Evolutionary conservation across 2,113 vertebrate genomes (phyloP).

Genomic region (Ceuthmochares aereus): DNA sequence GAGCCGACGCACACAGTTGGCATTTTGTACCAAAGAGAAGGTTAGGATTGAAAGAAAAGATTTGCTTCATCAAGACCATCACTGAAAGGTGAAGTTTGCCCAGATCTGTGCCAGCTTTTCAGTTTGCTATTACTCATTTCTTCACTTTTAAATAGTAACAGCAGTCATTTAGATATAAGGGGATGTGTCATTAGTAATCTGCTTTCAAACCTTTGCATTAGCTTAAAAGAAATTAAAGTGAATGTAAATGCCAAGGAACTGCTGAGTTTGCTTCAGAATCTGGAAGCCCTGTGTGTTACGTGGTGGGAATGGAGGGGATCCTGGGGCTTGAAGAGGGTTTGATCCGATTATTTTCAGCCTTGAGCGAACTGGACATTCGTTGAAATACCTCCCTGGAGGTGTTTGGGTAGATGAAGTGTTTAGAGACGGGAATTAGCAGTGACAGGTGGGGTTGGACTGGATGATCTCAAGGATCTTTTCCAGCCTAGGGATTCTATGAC

Average conservation of each 20-base stretch:
- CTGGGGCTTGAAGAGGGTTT: not conserved
- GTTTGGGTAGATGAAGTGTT: too few species aligned
- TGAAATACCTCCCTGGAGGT: too few species aligned
- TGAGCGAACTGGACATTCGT: not conserved
- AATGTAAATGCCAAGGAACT: not conserved
- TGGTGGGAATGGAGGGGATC: not conserved
- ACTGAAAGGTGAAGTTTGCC: not conserved
- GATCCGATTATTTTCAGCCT: not conserved
- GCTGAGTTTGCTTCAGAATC: not conserved
- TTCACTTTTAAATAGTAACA: not conserved
- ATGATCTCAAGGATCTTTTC: too few species aligned
- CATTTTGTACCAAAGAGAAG: conserved; percentile 36
- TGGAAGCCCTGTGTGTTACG: not conserved
- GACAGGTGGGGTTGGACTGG: too few species aligned
- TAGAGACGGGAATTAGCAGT: too few species aligned
- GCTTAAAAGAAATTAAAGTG: not conserved
- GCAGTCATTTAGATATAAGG: not conserved
- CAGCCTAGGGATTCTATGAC: not conserved
- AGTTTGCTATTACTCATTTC: not conserved
- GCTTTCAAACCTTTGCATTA: not conserved
- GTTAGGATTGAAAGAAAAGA: conserved; percentile 4
- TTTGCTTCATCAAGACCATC: not conserved
- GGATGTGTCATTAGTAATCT: not conserved
- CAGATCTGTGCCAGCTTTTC: not conserved
- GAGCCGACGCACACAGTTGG: not conserved